These are phyloP conservation scores for Drosophila repletoides DNA, from an alignment of 1,140 invertebrate genomes.

Conservation along the genomic window DNA sequence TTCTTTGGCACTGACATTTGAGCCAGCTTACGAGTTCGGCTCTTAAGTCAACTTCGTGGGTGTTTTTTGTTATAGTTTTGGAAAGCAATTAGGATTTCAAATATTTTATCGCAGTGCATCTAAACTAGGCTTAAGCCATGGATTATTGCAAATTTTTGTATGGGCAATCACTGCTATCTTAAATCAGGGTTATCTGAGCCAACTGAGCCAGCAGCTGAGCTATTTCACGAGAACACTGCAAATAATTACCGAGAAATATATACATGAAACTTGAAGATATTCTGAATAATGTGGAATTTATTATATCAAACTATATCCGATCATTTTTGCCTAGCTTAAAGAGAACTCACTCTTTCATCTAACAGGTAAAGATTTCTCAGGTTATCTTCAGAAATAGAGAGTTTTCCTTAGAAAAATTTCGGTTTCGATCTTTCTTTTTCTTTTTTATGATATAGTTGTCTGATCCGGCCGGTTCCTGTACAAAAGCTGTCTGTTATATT, in stretches of 20 bases:
- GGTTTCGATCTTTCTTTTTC: too few species aligned
- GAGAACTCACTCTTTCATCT: too few species aligned
- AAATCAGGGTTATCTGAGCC: background rate
- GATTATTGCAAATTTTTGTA: constrained; percentile 32
- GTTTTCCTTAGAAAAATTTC: too few species aligned
- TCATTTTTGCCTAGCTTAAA: too few species aligned
- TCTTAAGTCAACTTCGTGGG: constrained; percentile 28
- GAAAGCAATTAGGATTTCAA: background rate
- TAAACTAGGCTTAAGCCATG: constrained; percentile 5
- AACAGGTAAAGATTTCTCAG: too few species aligned
- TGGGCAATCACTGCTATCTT: background rate
- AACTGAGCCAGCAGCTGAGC: background rate
- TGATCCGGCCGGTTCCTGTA: too few species aligned
- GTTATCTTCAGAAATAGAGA: too few species aligned
- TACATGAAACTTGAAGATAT: too few species aligned
- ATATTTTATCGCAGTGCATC: background rate
- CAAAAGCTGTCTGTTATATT: too few species aligned
- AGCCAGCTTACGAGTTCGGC: background rate
- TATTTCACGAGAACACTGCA: background rate
- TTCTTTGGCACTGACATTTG: constrained; percentile 13
- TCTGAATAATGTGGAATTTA: too few species aligned
- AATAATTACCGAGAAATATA: background rate
- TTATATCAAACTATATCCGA: too few species aligned
- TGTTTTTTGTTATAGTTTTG: constrained; percentile 23
- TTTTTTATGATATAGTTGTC: too few species aligned